phyloP scores from a whole-genome alignment of 1,140 invertebrate genomes.

The Leptinotarsa lineolata region DNA sequence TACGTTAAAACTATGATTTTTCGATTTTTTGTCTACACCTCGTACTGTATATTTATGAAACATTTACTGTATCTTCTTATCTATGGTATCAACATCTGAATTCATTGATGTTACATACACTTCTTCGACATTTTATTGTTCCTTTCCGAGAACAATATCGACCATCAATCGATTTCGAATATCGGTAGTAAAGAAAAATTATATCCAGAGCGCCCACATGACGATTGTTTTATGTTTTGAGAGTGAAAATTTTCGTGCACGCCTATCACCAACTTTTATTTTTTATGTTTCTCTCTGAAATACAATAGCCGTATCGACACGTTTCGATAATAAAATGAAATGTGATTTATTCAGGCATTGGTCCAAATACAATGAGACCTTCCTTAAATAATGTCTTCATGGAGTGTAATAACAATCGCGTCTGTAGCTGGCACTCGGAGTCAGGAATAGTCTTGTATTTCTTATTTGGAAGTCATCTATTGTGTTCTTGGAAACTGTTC shows the following conservation, averaged over 20 bases:
- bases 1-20: no score
- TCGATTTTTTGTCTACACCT: no score
- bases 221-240: neutral
- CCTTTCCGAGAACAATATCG: neutral
- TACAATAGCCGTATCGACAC: neutral
- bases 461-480: neutral
- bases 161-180: neutral
- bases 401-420: neutral
- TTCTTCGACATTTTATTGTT: no score
- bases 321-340: conserved; percentile 9
- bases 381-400: conserved; percentile 6
- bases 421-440: neutral
- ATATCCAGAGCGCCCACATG: neutral
- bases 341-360: neutral
- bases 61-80: no score
- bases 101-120: no score
- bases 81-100: no score
- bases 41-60: no score
- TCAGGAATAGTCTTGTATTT: neutral
- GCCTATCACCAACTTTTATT: neutral
- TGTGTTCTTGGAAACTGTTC: neutral
- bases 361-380: conserved; percentile 8
- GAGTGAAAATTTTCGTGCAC: conserved; percentile 2
- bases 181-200: neutral
- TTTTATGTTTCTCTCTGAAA: neutral